Conservation (phyloP, 2,888 invertebrate genomes). For the Ectemnius lituratus region DNA sequence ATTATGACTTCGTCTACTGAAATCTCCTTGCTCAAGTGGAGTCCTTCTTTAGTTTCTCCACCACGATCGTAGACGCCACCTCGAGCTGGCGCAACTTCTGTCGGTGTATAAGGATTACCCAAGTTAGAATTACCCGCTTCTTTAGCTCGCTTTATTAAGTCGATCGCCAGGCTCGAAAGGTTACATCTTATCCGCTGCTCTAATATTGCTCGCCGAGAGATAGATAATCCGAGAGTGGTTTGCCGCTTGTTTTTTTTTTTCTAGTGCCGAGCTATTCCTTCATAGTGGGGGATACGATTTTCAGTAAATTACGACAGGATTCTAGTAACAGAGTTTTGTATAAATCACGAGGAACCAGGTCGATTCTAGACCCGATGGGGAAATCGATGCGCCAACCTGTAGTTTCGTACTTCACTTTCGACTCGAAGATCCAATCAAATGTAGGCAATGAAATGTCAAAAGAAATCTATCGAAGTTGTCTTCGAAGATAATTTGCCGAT, state of each 20-base stretch:
- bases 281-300: background rate
- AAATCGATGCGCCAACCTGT: too few species aligned
- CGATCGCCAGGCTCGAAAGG: slow-evolving; percentile 51
- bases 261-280: slow-evolving; percentile 3
- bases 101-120: slow-evolving; percentile 46
- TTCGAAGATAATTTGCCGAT: too few species aligned
- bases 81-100: slow-evolving; percentile 52
- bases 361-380: too few species aligned
- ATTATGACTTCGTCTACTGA: slow-evolving; percentile 44
- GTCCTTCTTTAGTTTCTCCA: too few species aligned
- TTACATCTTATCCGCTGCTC: slow-evolving; percentile 49
- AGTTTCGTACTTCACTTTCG: too few species aligned
- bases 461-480: too few species aligned
- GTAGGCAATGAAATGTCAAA: too few species aligned
- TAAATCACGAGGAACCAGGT: background rate
- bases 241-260: slow-evolving; percentile 30
- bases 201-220: background rate
- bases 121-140: slow-evolving; percentile 49
- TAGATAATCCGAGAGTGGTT: slow-evolving; percentile 30
- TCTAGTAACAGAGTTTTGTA: background rate
- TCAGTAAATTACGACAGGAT: slow-evolving; percentile 2
- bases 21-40: too few species aligned
- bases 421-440: too few species aligned
- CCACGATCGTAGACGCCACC: slow-evolving; percentile 40
- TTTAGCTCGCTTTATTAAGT: slow-evolving; percentile 51